Evolutionary conservation across 2,888 invertebrate genomes (phyloP), one percentile per base, ranked within the genome.

Genomic region (Scaptomyza flava): DNA sequence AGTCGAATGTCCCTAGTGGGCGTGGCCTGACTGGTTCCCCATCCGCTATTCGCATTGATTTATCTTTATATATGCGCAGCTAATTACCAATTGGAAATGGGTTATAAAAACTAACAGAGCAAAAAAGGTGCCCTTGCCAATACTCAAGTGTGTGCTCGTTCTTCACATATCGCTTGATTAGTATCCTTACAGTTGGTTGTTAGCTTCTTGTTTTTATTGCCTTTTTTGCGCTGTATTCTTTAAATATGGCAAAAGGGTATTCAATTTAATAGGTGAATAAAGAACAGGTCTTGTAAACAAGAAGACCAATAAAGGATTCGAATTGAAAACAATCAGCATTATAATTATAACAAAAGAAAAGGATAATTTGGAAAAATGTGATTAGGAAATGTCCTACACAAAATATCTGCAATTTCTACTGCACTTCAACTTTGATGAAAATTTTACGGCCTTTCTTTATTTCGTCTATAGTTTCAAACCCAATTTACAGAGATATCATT

Each of bases 141-240:
- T 33, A 38, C 38, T 36, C 33, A 34, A 36, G 36, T 53, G 41
- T 2, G 17, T 17, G 34, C 43, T 46, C 14, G 11, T 33, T 14
- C 31, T 31, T 27, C 30, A 45, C 27, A 50, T 50, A 46, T 42
- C 50, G 46, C 6, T 51, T 70, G 72, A 75, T 70, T 73, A 70
- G 71, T 70, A 65, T 33, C 14, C 36, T 72, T 45, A 12, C 56
- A 48, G 38, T 30, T 41, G 41, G 31, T 14, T 31, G 4, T 36
- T 43, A 20, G 9, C 30, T n/a, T n/a, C 11, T 11, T 27, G 4
- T 27, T 27, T 6, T 2, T 27, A 27, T 27, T 27, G 27, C 27
- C 27, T 6, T 27, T 27, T 27, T 27, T 27, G 27, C 27, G 27
- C 27, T 14, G 11, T 17, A 20, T 17, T 2, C 12, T 33, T 8